A percentile compares a stretch with the other conserved stretches of the same genome.
These are phyloP conservation scores for Vollenhovia emeryi DNA, from an alignment of 1,140 invertebrate genomes.

Conservation along the genomic window DNA sequence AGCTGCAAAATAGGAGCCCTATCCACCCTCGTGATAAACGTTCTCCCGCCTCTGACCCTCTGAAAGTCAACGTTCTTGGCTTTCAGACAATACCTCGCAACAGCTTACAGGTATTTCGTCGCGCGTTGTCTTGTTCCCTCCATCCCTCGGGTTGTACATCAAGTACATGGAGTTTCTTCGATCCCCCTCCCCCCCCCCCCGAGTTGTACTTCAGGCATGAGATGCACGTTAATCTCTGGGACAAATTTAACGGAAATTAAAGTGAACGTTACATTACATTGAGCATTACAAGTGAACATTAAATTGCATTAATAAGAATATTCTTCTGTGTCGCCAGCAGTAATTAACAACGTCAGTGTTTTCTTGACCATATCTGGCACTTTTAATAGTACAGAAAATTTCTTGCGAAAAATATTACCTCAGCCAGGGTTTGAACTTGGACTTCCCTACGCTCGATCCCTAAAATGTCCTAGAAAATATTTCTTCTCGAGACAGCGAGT, in stretches of 20 bases:
- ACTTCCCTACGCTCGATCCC: no score
- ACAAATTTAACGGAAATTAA: background rate
- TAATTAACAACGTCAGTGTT: no score
- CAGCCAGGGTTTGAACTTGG: no score
- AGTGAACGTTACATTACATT: slow-evolving; percentile 2
- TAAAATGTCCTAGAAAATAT: no score
- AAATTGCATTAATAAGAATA: no score
- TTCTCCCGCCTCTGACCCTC: background rate
- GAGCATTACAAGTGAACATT: no score
- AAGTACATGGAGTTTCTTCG: background rate
- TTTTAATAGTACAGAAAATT: no score
- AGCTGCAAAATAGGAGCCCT: slow-evolving; percentile 5
- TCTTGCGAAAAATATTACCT: no score
- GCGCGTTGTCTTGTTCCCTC: background rate
- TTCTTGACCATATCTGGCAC: no score
- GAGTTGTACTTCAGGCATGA: background rate
- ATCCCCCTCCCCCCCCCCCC: background rate
- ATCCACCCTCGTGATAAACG: background rate
- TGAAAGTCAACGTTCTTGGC: background rate
- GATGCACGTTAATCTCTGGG: background rate
- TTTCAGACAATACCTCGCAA: background rate
- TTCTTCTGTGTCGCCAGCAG: no score
- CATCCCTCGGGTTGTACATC: background rate
- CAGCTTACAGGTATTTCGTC: background rate
- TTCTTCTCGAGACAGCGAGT: no score